phyloP scores from a whole-genome alignment of 2,888 invertebrate genomes.

The Noctua janthina region DNA sequence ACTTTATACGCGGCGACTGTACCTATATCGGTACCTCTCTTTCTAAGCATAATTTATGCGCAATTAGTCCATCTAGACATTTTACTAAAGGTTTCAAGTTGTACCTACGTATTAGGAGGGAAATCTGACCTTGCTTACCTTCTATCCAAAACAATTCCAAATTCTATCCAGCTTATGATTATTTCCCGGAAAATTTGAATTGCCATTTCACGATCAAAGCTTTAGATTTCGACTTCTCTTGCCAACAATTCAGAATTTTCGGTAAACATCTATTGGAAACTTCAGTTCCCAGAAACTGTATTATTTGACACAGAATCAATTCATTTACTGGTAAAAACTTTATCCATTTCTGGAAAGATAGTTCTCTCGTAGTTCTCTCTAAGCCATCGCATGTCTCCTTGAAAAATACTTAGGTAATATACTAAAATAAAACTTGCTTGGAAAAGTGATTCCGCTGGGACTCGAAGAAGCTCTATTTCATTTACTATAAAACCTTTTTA shows the following conservation, averaged over 20 bases:
- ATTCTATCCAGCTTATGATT: neutral
- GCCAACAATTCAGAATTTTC: neutral
- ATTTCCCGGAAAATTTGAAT: neutral
- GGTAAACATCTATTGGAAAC: neutral
- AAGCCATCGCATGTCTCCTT: conserved; percentile 17
- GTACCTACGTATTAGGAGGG: neutral
- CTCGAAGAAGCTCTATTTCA: conserved; percentile 8
- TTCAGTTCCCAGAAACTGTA: neutral
- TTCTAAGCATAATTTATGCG: neutral
- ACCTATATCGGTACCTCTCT: neutral
- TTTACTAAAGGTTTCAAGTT: neutral
- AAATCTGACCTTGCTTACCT: neutral
- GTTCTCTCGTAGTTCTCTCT: too few relatives aligned
- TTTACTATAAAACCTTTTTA: conserved; percentile 13
- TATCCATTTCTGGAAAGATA: neutral
- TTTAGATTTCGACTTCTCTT: neutral
- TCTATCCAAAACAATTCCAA: neutral
- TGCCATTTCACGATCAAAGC: neutral
- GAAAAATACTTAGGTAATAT: conserved; percentile 22
- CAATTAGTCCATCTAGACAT: too few relatives aligned
- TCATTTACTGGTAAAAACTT: neutral
- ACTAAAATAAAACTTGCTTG: conserved; percentile 14
- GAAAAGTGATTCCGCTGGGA: conserved; percentile 30
- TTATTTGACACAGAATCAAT: neutral
- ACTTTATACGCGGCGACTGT: too few relatives aligned